Conservation (phyloP, 2,888 invertebrate species). For the Lagria hirta region DNA sequence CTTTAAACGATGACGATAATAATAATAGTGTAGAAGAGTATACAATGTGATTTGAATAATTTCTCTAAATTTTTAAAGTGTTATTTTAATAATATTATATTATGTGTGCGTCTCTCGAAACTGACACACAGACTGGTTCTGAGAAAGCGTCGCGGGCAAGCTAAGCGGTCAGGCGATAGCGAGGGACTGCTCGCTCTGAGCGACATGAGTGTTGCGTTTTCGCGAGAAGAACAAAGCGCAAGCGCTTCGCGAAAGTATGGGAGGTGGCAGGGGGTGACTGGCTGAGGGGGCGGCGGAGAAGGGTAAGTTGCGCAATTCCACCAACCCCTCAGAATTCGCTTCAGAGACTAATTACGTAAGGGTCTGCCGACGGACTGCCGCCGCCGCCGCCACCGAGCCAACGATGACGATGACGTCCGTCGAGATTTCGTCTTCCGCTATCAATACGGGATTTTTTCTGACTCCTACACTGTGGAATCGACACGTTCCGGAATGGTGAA, state of each 20-base stretch:
- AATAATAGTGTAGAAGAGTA: conserved; percentile 17
- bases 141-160: conserved; percentile 54
- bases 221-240: conserved; percentile 33
- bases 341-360: conserved; percentile 36
- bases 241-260: conserved; percentile 35
- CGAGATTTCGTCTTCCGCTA: too few species aligned
- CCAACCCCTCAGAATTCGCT: conserved; percentile 36
- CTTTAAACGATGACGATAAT: conserved; percentile 4
- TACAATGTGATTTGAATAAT: conserved; percentile 20
- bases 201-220: conserved; percentile 51
- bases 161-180: conserved; percentile 56
- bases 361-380: conserved; percentile 22
- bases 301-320: conserved; percentile 49
- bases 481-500: too few species aligned
- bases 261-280: conserved; percentile 30
- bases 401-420: too few species aligned
- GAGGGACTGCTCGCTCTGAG: conserved; percentile 52
- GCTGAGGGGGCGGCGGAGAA: conserved; percentile 33
- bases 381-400: conserved; percentile 25
- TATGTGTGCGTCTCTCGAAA: conserved; percentile 52
- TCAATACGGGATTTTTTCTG: conserved; percentile 10
- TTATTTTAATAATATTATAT: too few species aligned
- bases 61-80: too few species aligned
- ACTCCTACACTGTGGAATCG: conserved; percentile 7
- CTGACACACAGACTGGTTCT: conserved; percentile 53